These are phyloP conservation scores for Flexamia atlantica DNA, from an alignment of 2,888 invertebrate species.

Conservation along the genomic window DNA sequence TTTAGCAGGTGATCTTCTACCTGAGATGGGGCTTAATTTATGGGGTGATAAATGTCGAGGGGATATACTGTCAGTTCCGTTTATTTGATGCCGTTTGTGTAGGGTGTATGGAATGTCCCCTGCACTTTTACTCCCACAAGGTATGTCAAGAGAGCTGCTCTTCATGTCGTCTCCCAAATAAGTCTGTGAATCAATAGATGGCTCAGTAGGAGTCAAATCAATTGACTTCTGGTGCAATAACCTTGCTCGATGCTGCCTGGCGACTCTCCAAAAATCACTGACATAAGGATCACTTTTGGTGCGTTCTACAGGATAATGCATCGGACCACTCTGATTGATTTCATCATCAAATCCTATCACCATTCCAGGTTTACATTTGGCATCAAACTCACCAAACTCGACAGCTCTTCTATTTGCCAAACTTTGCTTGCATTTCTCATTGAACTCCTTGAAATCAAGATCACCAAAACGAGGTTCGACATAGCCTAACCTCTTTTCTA, in stretches of 20 bases:
- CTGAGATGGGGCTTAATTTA: slow-evolving; percentile 52
- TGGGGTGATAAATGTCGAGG: slow-evolving; percentile 66
- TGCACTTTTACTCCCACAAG: slow-evolving; percentile 77
- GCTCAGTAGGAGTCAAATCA: slow-evolving; percentile 72
- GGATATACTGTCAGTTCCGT: slow-evolving; percentile 80
- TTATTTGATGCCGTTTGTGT: slow-evolving; percentile 91
- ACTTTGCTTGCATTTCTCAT: slow-evolving; percentile 71
- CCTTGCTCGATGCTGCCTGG: slow-evolving; percentile 75
- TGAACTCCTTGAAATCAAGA: slow-evolving; percentile 71
- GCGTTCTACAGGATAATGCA: slow-evolving; percentile 75
- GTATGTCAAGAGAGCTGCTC: slow-evolving; percentile 82
- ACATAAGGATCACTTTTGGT: slow-evolving; percentile 92
- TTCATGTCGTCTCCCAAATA: slow-evolving; percentile 77
- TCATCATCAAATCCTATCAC: slow-evolving; percentile 72
- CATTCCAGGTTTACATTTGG: slow-evolving; percentile 70
- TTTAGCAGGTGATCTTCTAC: slow-evolving; percentile 65
- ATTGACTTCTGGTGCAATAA: slow-evolving; percentile 75
- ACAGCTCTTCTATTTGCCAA: slow-evolving; percentile 68
- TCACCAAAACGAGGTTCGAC: slow-evolving; percentile 70
- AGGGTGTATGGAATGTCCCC: slow-evolving; percentile 90
- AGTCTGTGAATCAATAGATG: slow-evolving; percentile 79
- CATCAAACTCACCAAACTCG: slow-evolving; percentile 70
- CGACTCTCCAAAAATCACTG: slow-evolving; percentile 79
- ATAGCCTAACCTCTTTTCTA: slow-evolving; percentile 69
- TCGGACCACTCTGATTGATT: slow-evolving; percentile 70